These are phyloP conservation scores for Siniperca obscura DNA, from an alignment of 2,797 vertebrate species.

Conservation along the genomic window DNA sequence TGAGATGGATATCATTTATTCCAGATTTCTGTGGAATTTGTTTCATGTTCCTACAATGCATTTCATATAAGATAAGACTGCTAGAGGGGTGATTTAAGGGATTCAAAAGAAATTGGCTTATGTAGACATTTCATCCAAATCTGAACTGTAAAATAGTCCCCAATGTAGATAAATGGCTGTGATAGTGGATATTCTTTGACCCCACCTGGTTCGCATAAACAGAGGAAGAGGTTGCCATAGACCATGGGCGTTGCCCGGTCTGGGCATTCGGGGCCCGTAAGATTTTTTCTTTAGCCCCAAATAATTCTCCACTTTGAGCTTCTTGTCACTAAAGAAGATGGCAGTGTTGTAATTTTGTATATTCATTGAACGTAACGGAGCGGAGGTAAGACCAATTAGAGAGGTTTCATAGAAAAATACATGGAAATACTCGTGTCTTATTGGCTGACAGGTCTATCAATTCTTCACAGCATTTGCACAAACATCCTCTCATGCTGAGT, in stretches of 20 bases:
- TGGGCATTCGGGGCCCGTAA: too few species aligned
- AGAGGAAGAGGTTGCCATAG: not conserved
- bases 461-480: too few species aligned
- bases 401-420: too few species aligned
- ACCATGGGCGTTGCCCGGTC: not conserved
- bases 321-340: too few species aligned
- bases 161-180: not conserved
- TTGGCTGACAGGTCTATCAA: too few species aligned
- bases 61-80: not conserved
- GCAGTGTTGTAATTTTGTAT: too few species aligned
- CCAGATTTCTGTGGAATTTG: conserved; percentile 1
- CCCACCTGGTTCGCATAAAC: not conserved
- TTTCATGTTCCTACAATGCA: not conserved
- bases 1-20: conserved; percentile 1
- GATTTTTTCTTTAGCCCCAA: too few species aligned
- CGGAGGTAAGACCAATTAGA: too few species aligned
- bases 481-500: too few species aligned
- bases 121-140: conserved; percentile 5
- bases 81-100: not conserved
- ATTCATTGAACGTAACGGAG: too few species aligned
- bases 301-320: too few species aligned
- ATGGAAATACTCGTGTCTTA: too few species aligned
- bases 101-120: not conserved
- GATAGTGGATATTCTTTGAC: not conserved
- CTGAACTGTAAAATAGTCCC: not conserved